Percentiles rank a stretch among this genome's conserved stretches.
phyloP scores from a whole-genome alignment of 1,140 invertebrate species.

The Drosophila bifasciata region DNA sequence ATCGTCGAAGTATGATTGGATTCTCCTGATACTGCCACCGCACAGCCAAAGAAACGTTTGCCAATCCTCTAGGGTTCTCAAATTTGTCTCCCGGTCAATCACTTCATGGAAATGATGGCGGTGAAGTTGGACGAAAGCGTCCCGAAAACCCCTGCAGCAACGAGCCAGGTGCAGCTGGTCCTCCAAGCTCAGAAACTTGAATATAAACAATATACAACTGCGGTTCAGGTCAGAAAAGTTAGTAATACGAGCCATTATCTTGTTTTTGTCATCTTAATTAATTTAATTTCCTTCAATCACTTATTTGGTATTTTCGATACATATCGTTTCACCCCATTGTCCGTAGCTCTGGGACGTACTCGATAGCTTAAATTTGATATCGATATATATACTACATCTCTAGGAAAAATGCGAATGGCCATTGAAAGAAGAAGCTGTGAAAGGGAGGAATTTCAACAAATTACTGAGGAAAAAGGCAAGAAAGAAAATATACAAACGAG shows the following conservation, averaged over 20 bases:
- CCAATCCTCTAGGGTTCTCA: conserved; percentile 61
- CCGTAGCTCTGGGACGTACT: conserved; percentile 1
- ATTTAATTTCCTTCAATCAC: conserved; percentile 10
- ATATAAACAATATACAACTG: conserved; percentile 57
- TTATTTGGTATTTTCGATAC: conserved; percentile 1
- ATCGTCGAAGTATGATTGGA: conserved; percentile 61
- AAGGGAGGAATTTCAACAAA: conserved; percentile 76
- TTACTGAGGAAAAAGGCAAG: conserved; percentile 67
- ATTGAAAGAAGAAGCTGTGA: conserved; percentile 57
- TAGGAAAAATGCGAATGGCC: conserved; percentile 52
- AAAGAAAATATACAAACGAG: conserved; percentile 46
- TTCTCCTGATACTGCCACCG: conserved; percentile 43
- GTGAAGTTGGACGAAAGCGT: conserved; percentile 62
- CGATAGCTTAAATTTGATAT: conserved; percentile 17
- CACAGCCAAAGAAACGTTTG: conserved; percentile 68
- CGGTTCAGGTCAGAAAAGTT: conserved; percentile 61
- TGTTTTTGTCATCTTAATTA: conserved; percentile 20
- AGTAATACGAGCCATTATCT: conserved; percentile 67
- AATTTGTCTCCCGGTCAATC: conserved; percentile 52
- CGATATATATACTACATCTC: conserved; percentile 32
- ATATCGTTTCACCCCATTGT: neutral
- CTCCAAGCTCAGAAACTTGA: conserved; percentile 56
- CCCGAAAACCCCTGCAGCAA: conserved; percentile 60
- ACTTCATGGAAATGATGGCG: conserved; percentile 49
- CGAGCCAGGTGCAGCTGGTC: conserved; percentile 66